A percentile compares a stretch with the other conserved stretches of the same genome.
These are phyloP conservation scores for Drosophila ezoana DNA, from an alignment of 2,888 invertebrate species.

Conservation along the genomic window DNA sequence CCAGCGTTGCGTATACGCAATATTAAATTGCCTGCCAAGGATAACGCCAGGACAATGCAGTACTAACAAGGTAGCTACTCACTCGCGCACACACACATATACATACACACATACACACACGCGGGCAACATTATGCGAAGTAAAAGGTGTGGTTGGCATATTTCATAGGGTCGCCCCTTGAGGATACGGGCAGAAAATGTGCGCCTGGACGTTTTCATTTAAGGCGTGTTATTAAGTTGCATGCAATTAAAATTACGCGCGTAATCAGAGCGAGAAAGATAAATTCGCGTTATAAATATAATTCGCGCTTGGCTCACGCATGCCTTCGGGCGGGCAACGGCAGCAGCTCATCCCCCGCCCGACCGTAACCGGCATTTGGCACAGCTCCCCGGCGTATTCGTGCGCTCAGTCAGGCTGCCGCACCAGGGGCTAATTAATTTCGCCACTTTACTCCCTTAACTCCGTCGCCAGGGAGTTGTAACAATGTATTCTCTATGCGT, in stretches of 20 bases:
- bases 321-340: slow-evolving; percentile 15
- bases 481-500: slow-evolving; percentile 37
- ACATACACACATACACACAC: neutral
- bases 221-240: slow-evolving; percentile 75
- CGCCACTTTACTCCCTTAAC: slow-evolving; percentile 73
- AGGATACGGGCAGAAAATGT: slow-evolving; percentile 16
- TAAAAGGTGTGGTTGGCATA: slow-evolving; percentile 45
- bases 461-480: slow-evolving; percentile 63
- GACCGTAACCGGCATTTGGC: slow-evolving; percentile 36
- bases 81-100: slow-evolving; percentile 4
- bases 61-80: slow-evolving; percentile 35
- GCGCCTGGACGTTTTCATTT: slow-evolving; percentile 40
- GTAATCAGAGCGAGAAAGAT: slow-evolving; percentile 80
- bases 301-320: slow-evolving; percentile 66
- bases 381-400: slow-evolving; percentile 53
- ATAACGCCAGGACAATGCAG: slow-evolving; percentile 40
- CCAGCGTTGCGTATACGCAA: slow-evolving; percentile 55
- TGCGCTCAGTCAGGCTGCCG: slow-evolving; percentile 74
- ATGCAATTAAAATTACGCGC: slow-evolving; percentile 79
- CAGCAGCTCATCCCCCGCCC: neutral
- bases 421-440: slow-evolving; percentile 80
- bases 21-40: slow-evolving; percentile 33
- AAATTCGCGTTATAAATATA: slow-evolving; percentile 76
- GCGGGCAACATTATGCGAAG: slow-evolving; percentile 15
- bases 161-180: slow-evolving; percentile 28